A percentile compares a stretch with the other conserved stretches of the same genome.
phyloP scores from a whole-genome alignment of 2,888 invertebrate species.

The Incurvaria masculella region DNA sequence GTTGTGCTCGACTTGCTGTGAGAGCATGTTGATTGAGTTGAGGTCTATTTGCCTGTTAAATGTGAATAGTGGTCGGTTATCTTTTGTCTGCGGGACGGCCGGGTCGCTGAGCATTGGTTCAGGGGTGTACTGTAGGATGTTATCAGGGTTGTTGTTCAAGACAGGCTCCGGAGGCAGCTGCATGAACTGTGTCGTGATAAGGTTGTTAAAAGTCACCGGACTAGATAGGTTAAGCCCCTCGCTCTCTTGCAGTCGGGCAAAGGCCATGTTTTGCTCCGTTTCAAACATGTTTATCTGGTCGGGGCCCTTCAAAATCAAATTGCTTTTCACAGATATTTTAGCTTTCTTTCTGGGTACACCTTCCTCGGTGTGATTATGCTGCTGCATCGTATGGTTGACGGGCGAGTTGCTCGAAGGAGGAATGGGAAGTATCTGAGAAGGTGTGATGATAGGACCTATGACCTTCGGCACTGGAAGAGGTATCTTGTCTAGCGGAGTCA shows the following conservation, averaged over 20 bases:
- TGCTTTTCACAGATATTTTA: conserved; percentile 52
- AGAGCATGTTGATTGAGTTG: conserved; percentile 37
- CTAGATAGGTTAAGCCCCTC: conserved; percentile 40
- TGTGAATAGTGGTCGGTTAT: conserved; percentile 37
- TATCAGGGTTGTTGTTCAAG: conserved; percentile 35
- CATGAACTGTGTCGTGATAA: conserved; percentile 48
- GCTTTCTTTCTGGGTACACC: conserved; percentile 45
- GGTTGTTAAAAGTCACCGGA: conserved; percentile 45
- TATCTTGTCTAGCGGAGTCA: conserved; percentile 41
- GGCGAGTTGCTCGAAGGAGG: conserved; percentile 43
- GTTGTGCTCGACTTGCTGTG: conserved; percentile 38
- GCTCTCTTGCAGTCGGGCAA: conserved; percentile 40
- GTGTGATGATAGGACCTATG: conserved; percentile 42
- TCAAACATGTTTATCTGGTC: conserved; percentile 51
- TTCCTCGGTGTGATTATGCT: too few relatives aligned
- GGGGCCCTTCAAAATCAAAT: conserved; percentile 47
- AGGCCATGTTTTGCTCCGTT: conserved; percentile 50
- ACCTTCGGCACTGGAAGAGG: conserved; percentile 36
- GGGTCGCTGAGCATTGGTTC: conserved; percentile 26
- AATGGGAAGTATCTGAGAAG: conserved; percentile 43
- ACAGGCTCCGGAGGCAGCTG: conserved; percentile 39
- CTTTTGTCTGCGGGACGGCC: conserved; percentile 33
- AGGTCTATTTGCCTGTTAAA: conserved; percentile 43
- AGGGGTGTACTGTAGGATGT: conserved; percentile 36
- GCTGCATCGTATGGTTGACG: too few relatives aligned